A percentile compares a stretch with the other conserved stretches of the same genome.
These are phyloP conservation scores for Poeciliopsis retropinna DNA, from an alignment of 2,113 vertebrate genomes.

Conservation along the genomic window DNA sequence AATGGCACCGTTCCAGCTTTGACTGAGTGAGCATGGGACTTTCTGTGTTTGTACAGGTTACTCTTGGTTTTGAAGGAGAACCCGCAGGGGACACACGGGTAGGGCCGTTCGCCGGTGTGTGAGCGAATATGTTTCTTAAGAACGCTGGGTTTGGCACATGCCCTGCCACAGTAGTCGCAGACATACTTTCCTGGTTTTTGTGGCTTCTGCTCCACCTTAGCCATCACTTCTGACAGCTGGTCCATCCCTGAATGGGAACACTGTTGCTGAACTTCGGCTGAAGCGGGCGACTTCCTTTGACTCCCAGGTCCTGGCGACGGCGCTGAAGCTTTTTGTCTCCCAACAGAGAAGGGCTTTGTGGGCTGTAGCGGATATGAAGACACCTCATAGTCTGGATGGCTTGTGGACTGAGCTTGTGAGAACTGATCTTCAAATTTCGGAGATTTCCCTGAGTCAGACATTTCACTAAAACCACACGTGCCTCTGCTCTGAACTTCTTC, in stretches of 20 bases:
- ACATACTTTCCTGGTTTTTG: constrained; percentile 98
- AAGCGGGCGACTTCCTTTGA: constrained; percentile 86
- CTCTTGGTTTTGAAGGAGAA: constrained; percentile 99
- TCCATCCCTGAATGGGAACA: constrained; percentile 88
- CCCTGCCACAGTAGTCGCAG: constrained; percentile 97
- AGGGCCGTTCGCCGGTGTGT: constrained; percentile 96
- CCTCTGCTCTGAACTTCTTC: constrained; percentile 81
- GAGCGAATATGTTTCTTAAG: constrained; percentile 99
- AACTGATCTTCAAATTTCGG: constrained; percentile 80
- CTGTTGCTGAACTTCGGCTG: constrained; percentile 86
- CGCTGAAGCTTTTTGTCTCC: constrained; percentile 83
- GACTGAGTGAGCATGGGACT: constrained; percentile 96
- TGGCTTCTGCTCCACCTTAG: constrained; percentile 92
- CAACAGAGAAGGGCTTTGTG: constrained; percentile 68
- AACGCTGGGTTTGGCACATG: constrained; percentile 98
- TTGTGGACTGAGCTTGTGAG: constrained; percentile 66
- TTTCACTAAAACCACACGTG: constrained; percentile 78
- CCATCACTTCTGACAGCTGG: constrained; percentile 82
- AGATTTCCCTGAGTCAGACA: constrained; percentile 86
- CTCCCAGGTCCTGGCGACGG: constrained; percentile 81
- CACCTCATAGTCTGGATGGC: constrained; percentile 66
- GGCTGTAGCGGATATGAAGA: constrained; percentile 48
- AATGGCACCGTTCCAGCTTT: constrained; percentile 93
- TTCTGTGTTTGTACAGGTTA: constrained; percentile 99
- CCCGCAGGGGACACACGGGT: constrained; percentile 95